Evolutionary conservation across 35 echinoderm and acorn worm genomes (phyloP).

Genomic region (Apostichopus parvimensis): DNA sequence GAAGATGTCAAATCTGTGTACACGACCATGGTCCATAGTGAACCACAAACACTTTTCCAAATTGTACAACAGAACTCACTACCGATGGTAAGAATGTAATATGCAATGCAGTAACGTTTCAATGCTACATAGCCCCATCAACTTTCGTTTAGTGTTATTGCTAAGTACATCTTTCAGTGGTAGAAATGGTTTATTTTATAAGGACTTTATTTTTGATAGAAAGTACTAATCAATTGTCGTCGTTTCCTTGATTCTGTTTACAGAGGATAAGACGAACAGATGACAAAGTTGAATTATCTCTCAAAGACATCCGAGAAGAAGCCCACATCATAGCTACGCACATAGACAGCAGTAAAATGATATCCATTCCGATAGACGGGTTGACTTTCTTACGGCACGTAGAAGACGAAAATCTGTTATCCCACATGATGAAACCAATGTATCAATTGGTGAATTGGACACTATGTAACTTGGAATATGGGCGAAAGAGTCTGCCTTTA

Average conservation of each 20-base stretch:
- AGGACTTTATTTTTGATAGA: too few species aligned
- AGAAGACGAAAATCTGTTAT: background rate
- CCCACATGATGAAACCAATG: background rate
- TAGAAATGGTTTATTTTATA: too few species aligned
- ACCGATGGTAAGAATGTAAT: background rate
- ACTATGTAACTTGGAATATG: background rate
- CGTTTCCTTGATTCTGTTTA: background rate
- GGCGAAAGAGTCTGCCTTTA: background rate
- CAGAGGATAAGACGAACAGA: constrained; percentile 15
- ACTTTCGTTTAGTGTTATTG: too few species aligned
- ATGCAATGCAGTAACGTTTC: too few species aligned
- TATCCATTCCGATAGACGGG: constrained; percentile 21
- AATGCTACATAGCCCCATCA: too few species aligned
- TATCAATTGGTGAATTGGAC: constrained; percentile 19
- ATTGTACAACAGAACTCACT: background rate
- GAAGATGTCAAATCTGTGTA: background rate
- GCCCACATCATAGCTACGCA: constrained; percentile 30
- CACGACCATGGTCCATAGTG: constrained; percentile 3
- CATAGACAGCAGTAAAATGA: background rate
- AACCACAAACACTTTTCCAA: background rate
- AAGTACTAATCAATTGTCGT: too few species aligned
- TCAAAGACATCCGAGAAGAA: background rate
- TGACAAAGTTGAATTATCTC: background rate
- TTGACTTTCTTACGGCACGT: background rate
- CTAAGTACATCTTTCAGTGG: too few species aligned